Evolutionary conservation across 1,140 invertebrate genomes (phyloP).

Genomic region (Aethina tumida): DNA sequence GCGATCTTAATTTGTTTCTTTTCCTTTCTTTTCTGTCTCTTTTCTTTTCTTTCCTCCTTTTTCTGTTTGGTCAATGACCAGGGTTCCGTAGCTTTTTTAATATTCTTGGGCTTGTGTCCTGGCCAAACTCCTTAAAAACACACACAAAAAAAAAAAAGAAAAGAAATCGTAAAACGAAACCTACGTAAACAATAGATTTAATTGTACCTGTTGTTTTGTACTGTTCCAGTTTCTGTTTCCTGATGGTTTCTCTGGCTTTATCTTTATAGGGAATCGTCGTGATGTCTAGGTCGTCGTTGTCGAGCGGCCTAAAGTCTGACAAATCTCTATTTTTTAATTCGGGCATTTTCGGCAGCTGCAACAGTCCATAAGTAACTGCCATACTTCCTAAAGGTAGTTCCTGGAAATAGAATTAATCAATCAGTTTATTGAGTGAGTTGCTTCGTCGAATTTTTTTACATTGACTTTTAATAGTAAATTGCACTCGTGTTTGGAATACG

Average conservation of each 20-base stretch:
- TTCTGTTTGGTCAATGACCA: constrained; percentile 75
- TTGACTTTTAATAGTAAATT: constrained; percentile 79
- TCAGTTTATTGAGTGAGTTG: background rate
- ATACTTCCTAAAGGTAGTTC: constrained; percentile 81
- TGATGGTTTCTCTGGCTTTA: constrained; percentile 62
- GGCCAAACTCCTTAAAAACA: constrained; percentile 50
- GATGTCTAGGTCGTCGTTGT: constrained; percentile 55
- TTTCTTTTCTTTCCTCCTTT: constrained; percentile 56
- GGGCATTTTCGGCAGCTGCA: constrained; percentile 90
- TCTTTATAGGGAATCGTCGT: constrained; percentile 75
- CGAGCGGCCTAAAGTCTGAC: constrained; percentile 52
- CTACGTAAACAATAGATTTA: background rate
- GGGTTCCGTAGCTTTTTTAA: constrained; percentile 49
- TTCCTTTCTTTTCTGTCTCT: constrained; percentile 49
- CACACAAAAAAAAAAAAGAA: background rate
- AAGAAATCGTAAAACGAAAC: background rate
- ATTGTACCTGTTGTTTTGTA: constrained; percentile 62
- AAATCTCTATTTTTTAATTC: constrained; percentile 69
- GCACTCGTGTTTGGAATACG: constrained; percentile 95
- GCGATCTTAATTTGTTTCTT: constrained; percentile 40
- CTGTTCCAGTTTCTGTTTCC: constrained; percentile 60
- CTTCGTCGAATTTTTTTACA: constrained; percentile 29
- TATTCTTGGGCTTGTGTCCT: constrained; percentile 48
- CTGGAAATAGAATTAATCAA: constrained; percentile 23
- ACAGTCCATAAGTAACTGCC: constrained; percentile 78